These are phyloP conservation scores for Melanotaenia nigrans DNA, from an alignment of 2,797 vertebrate species.

Conservation along the genomic window DNA sequence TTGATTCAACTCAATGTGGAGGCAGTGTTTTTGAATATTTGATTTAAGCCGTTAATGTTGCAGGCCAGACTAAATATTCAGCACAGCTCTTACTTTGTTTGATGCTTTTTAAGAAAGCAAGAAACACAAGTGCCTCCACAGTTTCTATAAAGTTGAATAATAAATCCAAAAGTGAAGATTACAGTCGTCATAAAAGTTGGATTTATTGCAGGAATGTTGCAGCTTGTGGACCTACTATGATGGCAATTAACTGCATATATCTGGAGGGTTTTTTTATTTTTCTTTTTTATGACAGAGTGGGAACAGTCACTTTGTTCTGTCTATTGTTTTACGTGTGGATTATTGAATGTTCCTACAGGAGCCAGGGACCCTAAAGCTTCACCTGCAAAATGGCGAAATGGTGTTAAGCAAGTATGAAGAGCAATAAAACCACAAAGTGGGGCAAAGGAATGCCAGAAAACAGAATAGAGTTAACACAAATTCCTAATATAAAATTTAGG, in stretches of 20 bases:
- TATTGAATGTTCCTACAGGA: neutral
- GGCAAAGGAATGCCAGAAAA: neutral
- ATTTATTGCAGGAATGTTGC: slow-evolving; percentile 24
- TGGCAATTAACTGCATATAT: slow-evolving; percentile 15
- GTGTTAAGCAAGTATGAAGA: neutral
- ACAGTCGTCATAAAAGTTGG: slow-evolving; percentile 26
- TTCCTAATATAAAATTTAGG: neutral
- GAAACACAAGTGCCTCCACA: slow-evolving; percentile 17
- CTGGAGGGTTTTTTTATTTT: neutral
- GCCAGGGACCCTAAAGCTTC: neutral
- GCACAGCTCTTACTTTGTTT: neutral
- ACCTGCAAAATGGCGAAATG: neutral
- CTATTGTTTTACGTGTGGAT: slow-evolving; percentile 4
- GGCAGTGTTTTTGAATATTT: slow-evolving; percentile 1
- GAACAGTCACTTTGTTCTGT: neutral
- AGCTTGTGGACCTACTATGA: slow-evolving; percentile 6
- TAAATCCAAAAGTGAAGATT: slow-evolving; percentile 43
- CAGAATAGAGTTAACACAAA: neutral
- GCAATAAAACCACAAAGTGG: neutral
- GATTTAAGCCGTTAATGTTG: slow-evolving; percentile 4
- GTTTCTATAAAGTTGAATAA: slow-evolving; percentile 23
- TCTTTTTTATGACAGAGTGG: slow-evolving; percentile 2
- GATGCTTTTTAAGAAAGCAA: slow-evolving; percentile 6
- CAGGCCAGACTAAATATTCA: neutral
- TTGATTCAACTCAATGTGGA: neutral